Conservation (phyloP, 2,113 vertebrate species). For the Typhlomys cinereus region DNA sequence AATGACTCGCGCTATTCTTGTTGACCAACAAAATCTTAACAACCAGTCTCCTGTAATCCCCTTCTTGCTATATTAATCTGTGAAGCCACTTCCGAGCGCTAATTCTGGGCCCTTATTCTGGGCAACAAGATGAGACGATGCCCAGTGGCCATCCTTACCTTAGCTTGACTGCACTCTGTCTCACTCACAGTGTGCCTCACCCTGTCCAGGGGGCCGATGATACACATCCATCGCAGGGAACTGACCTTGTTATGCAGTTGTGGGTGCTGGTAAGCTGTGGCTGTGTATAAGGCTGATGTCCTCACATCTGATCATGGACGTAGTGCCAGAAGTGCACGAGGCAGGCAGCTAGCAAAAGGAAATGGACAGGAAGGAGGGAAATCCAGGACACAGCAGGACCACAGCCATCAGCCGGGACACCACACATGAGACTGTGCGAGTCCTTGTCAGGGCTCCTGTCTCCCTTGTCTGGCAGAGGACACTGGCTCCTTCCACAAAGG, state of each 20-base stretch:
- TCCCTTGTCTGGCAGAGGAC: neutral
- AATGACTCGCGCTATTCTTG: neutral
- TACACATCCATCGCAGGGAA: neutral
- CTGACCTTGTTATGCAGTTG: neutral
- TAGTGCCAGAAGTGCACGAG: neutral
- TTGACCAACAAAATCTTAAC: neutral
- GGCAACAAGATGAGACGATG: neutral
- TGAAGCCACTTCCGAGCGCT: neutral
- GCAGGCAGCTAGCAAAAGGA: neutral
- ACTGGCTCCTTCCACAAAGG: neutral
- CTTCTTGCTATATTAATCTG: neutral
- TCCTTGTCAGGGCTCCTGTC: neutral
- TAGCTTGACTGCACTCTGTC: neutral
- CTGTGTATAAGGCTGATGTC: neutral
- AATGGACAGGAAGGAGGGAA: neutral
- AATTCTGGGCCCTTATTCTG: neutral
- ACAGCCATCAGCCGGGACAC: neutral
- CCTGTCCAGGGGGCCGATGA: neutral
- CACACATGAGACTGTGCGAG: neutral
- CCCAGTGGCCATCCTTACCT: neutral
- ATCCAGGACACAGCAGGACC: neutral
- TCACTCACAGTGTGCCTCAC: neutral
- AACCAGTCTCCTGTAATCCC: neutral
- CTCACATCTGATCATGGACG: neutral
- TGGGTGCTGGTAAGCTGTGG: neutral